These are phyloP conservation scores for Scaptomyza polygonia DNA, from an alignment of 2,888 invertebrate species.

Conservation along the genomic window DNA sequence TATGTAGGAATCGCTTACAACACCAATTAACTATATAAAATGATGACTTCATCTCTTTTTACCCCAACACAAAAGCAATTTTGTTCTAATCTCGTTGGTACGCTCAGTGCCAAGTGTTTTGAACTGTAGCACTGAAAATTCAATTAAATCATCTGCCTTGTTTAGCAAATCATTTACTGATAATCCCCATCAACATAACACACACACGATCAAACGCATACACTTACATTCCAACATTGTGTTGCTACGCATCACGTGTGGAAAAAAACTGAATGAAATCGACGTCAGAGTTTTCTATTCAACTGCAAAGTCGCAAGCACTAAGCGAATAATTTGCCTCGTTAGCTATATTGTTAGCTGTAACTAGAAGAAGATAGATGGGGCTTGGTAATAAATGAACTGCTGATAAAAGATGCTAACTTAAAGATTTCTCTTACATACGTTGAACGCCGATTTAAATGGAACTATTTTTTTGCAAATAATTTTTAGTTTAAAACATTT, in stretches of 20 bases:
- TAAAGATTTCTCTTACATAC: too few relatives aligned
- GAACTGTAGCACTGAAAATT: conserved; percentile 44
- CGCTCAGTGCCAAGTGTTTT: conserved; percentile 32
- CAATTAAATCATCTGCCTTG: conserved; percentile 56
- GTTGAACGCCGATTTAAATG: too few relatives aligned
- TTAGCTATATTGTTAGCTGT: not conserved
- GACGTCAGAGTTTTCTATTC: conserved; percentile 38
- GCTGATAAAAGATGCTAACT: not conserved
- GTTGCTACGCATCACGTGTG: conserved; percentile 49
- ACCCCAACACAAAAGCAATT: conserved; percentile 37
- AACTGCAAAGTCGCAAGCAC: conserved; percentile 16
- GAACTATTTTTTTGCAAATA: too few relatives aligned
- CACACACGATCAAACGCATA: not conserved
- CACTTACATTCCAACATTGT: not conserved
- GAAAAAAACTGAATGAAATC: conserved; percentile 43
- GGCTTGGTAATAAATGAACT: not conserved
- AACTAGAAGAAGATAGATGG: not conserved
- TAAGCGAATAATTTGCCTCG: conserved; percentile 7
- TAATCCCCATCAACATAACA: conserved; percentile 35
- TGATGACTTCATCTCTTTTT: conserved; percentile 57
- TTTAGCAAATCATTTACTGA: conserved; percentile 59
- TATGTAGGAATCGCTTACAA: conserved; percentile 34
- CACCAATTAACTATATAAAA: conserved; percentile 36
- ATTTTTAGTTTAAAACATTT: too few relatives aligned
- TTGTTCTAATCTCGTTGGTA: conserved; percentile 25